phyloP scores from a whole-genome alignment of 1,140 invertebrate species.

The Argopecten irradians region DNA sequence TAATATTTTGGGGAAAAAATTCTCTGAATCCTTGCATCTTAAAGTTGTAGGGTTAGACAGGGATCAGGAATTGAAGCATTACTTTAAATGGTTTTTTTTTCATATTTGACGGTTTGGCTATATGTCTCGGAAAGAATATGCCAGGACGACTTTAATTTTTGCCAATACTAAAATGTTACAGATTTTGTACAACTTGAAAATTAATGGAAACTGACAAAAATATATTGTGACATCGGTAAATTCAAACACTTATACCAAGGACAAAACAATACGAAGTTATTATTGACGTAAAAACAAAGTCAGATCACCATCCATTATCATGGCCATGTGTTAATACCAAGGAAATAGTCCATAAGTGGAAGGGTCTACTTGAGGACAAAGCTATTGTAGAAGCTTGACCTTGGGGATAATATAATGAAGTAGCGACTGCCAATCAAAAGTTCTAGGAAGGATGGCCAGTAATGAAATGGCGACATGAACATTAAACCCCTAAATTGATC shows the following conservation, averaged over 20 bases:
- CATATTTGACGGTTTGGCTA: no score
- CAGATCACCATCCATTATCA: neutral
- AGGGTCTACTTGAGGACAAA: neutral
- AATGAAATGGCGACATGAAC: constrained; percentile 8
- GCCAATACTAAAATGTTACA: neutral
- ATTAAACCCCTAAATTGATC: constrained; percentile 8
- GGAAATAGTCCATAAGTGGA: neutral
- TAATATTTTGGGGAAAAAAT: no score
- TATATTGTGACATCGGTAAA: neutral
- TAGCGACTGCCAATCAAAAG: neutral
- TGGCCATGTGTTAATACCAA: neutral
- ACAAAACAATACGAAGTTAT: neutral
- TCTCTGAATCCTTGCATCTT: no score
- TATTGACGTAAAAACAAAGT: neutral
- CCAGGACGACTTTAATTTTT: neutral
- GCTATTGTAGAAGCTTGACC: neutral
- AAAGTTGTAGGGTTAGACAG: no score
- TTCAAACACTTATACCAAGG: neutral
- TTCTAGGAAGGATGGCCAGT: neutral
- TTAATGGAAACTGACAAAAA: neutral
- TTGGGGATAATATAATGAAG: neutral
- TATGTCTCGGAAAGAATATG: no score
- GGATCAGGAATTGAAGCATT: no score
- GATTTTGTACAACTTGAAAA: neutral
- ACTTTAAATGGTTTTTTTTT: no score